Evolutionary conservation across 2,888 invertebrate species (phyloP), one percentile per base, ranked within the genome.

Genomic region (Epirrhoe tristata): DNA sequence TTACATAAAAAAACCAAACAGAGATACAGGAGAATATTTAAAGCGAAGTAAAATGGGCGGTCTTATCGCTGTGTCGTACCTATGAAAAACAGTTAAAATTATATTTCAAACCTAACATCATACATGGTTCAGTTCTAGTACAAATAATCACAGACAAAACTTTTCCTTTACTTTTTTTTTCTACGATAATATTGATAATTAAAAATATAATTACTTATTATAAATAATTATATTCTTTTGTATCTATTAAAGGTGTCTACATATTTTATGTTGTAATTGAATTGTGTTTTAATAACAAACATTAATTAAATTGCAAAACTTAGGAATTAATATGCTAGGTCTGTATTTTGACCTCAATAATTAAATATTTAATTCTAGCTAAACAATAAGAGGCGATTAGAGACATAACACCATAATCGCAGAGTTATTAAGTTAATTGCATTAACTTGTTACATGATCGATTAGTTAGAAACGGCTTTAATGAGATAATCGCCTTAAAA

Each of bases 371-470:
- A 71, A 73, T 74, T 75, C 63, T 63, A 60, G 36, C 67, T 66
- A 31, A 71, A 69, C 71, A 86, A 87, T 82, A 77, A 80, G 74
- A 50, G 74, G 77, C 87, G 83, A 89, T 90, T 91, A 89, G 72
- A 77, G 78, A 77, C 84, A 85, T 87, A 88, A 88, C 86, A 87
- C 89, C 81, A 82, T 85, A 90, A 92, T 88, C 79, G 85, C 81
- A 69, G 74, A 69, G 72, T 85, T 83, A 91, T 91, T 91, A 88
- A 81, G 75, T 78, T 87, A 90, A 90, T 88, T 77, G 79, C 86
- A 88, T 90, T 90, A 90, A 89, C 84, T 89, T 84, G 86, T 86
- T 86, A 88, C 83, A 81, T 78, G 82, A 81, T 85, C 86, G 86
- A 89, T 88, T 88, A 88, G 84, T 12, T 78, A 84, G 88, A 86